phyloP scores from a whole-genome alignment of 2,797 vertebrate genomes.

The Poeciliopsis presidionis region DNA sequence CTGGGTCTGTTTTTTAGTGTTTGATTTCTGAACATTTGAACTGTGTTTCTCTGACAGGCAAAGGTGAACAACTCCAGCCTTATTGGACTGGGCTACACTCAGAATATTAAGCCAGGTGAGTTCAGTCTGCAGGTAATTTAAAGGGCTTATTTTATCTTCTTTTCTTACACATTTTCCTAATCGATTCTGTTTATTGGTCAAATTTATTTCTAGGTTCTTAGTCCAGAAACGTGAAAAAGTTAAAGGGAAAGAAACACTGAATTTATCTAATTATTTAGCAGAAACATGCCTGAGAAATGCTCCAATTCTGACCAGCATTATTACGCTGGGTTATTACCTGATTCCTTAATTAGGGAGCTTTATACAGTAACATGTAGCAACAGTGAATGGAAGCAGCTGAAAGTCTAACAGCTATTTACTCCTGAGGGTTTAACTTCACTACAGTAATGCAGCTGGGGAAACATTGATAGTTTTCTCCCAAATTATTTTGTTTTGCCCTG shows the following conservation, averaged over 20 bases:
- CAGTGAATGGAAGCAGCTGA: too few species aligned
- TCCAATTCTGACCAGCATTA: neutral
- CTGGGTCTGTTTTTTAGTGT: neutral
- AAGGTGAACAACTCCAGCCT: slow-evolving; percentile 99
- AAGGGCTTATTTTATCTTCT: neutral
- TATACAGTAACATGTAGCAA: too few species aligned
- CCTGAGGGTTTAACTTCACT: too few species aligned
- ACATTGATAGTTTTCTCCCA: too few species aligned
- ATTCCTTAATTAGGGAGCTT: too few species aligned
- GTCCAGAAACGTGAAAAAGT: neutral
- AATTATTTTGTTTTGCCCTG: too few species aligned
- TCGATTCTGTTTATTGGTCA: neutral
- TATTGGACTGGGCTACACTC: slow-evolving; percentile 96
- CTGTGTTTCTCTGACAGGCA: slow-evolving; percentile 79
- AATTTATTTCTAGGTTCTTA: neutral
- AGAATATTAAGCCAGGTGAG: slow-evolving; percentile 96
- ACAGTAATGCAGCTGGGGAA: too few species aligned
- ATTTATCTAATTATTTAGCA: too few species aligned
- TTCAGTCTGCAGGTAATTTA: neutral
- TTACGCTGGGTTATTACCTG: neutral
- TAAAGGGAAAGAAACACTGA: neutral
- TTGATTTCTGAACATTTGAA: neutral
- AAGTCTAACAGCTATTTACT: too few species aligned
- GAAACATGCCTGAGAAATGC: too few species aligned
- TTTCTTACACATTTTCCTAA: neutral